These are phyloP conservation scores for Meta bourneti DNA, from an alignment of 2,888 invertebrate species.

Conservation along the genomic window DNA sequence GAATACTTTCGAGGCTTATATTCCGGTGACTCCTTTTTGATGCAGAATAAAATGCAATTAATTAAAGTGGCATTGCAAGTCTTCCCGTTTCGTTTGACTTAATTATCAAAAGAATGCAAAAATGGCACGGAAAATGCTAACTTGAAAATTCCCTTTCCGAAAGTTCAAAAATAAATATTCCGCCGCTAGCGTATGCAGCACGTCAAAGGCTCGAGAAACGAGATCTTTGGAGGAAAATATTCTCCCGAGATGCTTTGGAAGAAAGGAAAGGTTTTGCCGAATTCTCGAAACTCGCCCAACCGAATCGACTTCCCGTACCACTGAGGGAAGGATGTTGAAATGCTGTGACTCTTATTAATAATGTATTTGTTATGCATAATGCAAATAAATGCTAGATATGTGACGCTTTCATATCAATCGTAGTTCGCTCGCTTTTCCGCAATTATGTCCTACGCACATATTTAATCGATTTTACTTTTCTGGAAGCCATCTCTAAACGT, in stretches of 20 bases:
- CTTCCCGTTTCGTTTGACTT: not conserved
- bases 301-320: constrained; percentile 24
- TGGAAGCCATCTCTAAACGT: too few relatives aligned
- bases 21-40: not conserved
- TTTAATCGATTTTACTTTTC: too few relatives aligned
- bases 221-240: constrained; percentile 14
- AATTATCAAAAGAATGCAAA: not conserved
- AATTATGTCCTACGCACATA: too few relatives aligned
- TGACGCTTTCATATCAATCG: too few relatives aligned
- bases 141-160: not conserved
- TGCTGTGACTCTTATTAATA: constrained; percentile 41
- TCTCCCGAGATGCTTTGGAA: not conserved
- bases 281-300: not conserved
- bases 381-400: not conserved
- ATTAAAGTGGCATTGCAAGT: not conserved
- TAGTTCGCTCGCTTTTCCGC: too few relatives aligned
- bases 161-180: not conserved
- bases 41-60: not conserved
- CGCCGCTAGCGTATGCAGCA: not conserved
- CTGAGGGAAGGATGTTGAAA: constrained; percentile 1
- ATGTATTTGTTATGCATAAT: constrained; percentile 1
- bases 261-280: constrained; percentile 16
- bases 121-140: not conserved
- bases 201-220: constrained; percentile 16
- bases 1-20: not conserved